A percentile compares a stretch with the other conserved stretches of the same genome.
Evolutionary conservation across 2,797 vertebrate genomes (phyloP).

Genomic region (Galagoides demidoff): DNA sequence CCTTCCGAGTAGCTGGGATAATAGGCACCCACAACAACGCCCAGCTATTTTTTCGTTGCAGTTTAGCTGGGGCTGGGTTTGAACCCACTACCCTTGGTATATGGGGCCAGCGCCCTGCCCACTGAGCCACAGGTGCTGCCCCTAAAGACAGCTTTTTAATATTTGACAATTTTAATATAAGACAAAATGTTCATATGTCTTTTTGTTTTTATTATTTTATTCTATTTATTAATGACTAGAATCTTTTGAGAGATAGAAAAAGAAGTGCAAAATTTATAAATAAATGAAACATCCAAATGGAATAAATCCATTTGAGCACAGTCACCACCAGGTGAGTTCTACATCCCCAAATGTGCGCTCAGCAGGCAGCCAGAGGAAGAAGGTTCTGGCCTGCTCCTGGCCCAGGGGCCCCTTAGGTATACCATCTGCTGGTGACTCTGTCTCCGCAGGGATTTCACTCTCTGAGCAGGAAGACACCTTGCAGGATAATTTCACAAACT

Average conservation of each 20-base stretch:
- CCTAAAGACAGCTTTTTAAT: background rate
- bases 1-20: too few species aligned
- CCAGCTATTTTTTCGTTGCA: too few species aligned
- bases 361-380: background rate
- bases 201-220: background rate
- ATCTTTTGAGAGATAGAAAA: background rate
- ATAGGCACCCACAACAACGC: too few species aligned
- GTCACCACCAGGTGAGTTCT: background rate
- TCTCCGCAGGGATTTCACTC: background rate
- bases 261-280: background rate
- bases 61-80: too few species aligned
- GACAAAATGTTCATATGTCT: background rate
- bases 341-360: fast-evolving
- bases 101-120: too few species aligned
- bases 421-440: too few species aligned
- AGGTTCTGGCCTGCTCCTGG: background rate
- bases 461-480: background rate
- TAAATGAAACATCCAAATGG: background rate
- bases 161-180: background rate
- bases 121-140: too few species aligned
- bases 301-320: background rate
- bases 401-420: fast-evolving
- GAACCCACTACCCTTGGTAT: too few species aligned
- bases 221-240: slow-evolving; percentile 2
- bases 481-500: background rate